These are phyloP conservation scores for Myanophis thanlyinensis DNA, from an alignment of 2,113 vertebrate genomes.

Conservation along the genomic window DNA sequence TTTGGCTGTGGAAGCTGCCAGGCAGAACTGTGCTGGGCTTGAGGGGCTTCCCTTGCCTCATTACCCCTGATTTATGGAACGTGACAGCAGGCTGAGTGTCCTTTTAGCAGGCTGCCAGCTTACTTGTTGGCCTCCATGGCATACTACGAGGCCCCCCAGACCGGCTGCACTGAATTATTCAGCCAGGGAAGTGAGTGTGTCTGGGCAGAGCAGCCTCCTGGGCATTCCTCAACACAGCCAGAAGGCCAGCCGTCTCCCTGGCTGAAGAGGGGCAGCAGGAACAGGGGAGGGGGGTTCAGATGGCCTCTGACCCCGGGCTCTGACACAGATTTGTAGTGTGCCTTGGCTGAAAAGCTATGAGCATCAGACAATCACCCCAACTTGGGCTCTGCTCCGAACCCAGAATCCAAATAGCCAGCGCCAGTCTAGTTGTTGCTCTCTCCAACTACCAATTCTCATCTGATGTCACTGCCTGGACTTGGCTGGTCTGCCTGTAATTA, in stretches of 20 bases:
- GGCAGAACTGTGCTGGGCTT: conserved; percentile 60
- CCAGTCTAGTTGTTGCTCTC: background rate
- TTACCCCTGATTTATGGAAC: conserved; percentile 91
- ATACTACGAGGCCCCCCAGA: conserved; percentile 85
- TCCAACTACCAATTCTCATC: background rate
- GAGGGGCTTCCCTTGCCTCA: conserved; percentile 78
- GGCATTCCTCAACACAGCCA: background rate
- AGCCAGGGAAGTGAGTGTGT: conserved; percentile 41
- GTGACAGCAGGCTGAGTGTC: conserved; percentile 78
- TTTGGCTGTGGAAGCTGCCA: conserved; percentile 44
- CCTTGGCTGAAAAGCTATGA: background rate
- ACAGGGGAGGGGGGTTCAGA: background rate
- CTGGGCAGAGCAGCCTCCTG: background rate
- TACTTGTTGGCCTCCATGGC: conserved; percentile 79
- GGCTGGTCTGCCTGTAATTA: background rate
- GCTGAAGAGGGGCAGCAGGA: background rate
- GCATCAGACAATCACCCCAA: background rate
- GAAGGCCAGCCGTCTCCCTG: background rate
- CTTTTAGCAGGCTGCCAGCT: conserved; percentile 72
- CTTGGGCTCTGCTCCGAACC: background rate
- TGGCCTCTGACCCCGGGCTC: background rate
- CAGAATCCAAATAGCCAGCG: background rate
- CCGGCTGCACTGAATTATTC: conserved; percentile 83
- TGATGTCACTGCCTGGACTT: background rate
- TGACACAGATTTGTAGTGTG: background rate